phyloP scores from a whole-genome alignment of 2,113 vertebrate genomes.

The Tupaia tana region DNA sequence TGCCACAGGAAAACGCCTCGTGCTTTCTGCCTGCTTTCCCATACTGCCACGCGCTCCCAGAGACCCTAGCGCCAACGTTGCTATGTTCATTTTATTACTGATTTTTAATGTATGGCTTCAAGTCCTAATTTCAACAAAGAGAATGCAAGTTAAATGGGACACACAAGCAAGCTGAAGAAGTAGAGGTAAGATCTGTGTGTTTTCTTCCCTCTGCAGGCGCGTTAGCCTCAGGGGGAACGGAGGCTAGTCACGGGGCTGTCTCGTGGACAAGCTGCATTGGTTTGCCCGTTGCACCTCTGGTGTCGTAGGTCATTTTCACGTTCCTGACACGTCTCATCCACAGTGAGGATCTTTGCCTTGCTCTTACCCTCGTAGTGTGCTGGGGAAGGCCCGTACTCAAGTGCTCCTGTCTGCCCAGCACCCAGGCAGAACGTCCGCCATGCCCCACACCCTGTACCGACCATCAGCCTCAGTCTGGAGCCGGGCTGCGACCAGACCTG shows the following conservation, averaged over 20 bases:
- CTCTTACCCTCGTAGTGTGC: not conserved
- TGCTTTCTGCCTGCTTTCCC: not conserved
- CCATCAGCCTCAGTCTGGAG: not conserved
- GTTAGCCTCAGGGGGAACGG: not conserved
- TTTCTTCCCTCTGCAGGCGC: not conserved
- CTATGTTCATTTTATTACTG: not conserved
- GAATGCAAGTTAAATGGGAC: not conserved
- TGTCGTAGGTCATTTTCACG: not conserved
- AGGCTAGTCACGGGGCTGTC: rapidly evolving
- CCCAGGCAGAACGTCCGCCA: too few relatives aligned
- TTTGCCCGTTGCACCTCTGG: not conserved
- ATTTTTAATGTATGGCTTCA: not conserved
- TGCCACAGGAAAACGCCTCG: not conserved
- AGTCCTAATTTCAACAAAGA: not conserved
- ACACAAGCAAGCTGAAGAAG: not conserved
- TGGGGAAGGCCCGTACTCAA: rapidly evolving
- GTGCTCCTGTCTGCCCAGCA: not conserved
- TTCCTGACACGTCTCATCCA: not conserved
- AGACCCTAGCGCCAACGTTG: not conserved
- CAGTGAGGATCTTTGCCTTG: not conserved
- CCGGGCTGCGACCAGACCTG: not conserved
- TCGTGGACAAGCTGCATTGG: not conserved
- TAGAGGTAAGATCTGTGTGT: not conserved
- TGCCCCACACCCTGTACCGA: rapidly evolving
- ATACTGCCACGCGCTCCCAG: not conserved